These are phyloP conservation scores for Sebastes hopkinsi DNA, from an alignment of 2,797 vertebrate genomes.

Conservation along the genomic window DNA sequence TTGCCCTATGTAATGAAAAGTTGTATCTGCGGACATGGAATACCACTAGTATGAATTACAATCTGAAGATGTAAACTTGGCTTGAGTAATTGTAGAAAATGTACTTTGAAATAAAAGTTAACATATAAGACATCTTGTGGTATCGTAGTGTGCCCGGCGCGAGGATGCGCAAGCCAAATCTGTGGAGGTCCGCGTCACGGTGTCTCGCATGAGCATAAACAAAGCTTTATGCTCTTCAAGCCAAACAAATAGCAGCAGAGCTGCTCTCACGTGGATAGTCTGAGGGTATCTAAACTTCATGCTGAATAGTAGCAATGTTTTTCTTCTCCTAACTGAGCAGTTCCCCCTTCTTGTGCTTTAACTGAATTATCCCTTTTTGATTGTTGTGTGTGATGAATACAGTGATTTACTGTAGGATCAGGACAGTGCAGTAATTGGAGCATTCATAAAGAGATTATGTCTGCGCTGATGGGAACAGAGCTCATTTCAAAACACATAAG, in stretches of 20 bases:
- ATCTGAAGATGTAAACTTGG: background rate
- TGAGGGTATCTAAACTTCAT: background rate
- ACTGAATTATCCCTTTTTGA: conserved; percentile 44
- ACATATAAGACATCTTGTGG: background rate
- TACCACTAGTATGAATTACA: background rate
- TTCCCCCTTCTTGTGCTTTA: conserved; percentile 5
- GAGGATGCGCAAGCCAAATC: no score
- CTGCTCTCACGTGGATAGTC: background rate
- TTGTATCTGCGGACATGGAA: background rate
- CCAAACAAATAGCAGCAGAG: background rate
- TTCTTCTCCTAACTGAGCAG: conserved; percentile 6
- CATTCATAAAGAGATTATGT: conserved; percentile 76
- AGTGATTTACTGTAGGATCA: conserved; percentile 30
- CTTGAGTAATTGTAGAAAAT: background rate
- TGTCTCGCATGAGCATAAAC: no score
- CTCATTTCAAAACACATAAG: conserved; percentile 44
- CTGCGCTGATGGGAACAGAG: conserved; percentile 49
- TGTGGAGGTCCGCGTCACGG: no score
- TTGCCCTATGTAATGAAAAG: no score
- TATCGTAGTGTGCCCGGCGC: no score
- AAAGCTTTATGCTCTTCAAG: background rate
- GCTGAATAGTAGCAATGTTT: background rate
- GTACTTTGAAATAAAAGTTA: background rate
- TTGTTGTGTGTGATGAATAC: conserved; percentile 55
- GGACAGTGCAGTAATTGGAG: conserved; percentile 68